A percentile compares a stretch with the other conserved stretches of the same genome.
Evolutionary conservation across 2,888 invertebrate species (phyloP).

Genomic region (Chironomus tentans): DNA sequence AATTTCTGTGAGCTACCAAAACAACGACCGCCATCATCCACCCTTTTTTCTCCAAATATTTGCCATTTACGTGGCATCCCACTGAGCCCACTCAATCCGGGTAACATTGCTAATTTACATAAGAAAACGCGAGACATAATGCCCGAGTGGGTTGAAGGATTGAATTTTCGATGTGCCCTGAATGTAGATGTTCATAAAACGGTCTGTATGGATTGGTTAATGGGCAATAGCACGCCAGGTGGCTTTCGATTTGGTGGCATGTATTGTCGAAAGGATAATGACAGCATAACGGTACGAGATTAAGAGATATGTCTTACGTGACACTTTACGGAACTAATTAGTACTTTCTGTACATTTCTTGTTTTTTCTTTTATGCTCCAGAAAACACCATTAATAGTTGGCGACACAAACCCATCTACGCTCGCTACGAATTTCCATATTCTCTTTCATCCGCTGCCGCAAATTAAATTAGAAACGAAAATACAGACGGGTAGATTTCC

Average conservation of each 20-base stretch:
- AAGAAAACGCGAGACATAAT: slow-evolving; percentile 38
- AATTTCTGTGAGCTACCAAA: not conserved
- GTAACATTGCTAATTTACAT: slow-evolving; percentile 38
- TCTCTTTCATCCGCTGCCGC: slow-evolving; percentile 35
- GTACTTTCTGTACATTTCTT: not conserved
- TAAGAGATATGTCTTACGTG: not conserved
- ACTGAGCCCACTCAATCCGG: slow-evolving; percentile 34
- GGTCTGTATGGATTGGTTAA: slow-evolving; percentile 35
- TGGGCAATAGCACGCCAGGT: slow-evolving; percentile 38
- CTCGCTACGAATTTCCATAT: slow-evolving; percentile 38
- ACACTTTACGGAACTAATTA: not conserved
- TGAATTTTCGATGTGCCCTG: slow-evolving; percentile 36
- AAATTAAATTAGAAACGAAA: slow-evolving; percentile 35
- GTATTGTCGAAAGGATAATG: slow-evolving; percentile 33
- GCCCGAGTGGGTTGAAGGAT: slow-evolving; percentile 39
- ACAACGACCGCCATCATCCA: not conserved
- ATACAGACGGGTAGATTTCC: slow-evolving; percentile 30
- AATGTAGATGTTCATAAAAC: slow-evolving; percentile 37
- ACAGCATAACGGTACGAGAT: slow-evolving; percentile 36
- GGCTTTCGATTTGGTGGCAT: slow-evolving; percentile 41
- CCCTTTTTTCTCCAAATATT: slow-evolving; percentile 4
- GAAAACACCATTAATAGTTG: slow-evolving; percentile 38
- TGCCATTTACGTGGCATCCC: not conserved
- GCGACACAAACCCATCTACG: slow-evolving; percentile 40
- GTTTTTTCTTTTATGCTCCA: slow-evolving; percentile 28